Evolutionary conservation across 2,888 invertebrate species (phyloP), one percentile per base, ranked within the genome.

Genomic region (Thera obeliscata): DNA sequence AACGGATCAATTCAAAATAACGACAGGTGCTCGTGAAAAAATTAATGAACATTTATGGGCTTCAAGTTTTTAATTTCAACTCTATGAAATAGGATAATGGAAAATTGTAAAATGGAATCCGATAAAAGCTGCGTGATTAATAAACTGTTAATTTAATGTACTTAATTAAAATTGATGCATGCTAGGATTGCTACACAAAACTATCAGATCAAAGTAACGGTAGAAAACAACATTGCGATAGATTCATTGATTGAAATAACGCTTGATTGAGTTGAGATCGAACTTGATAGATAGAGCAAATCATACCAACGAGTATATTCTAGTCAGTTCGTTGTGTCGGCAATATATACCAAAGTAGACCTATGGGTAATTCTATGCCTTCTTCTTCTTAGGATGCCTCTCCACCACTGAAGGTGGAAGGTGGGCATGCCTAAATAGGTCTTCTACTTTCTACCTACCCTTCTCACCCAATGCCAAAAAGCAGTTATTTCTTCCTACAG

Each of bases 131-230:
- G 12, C 12, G 12, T 11, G 6, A 12, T 6, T 49, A 12, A 49
- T 12, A 12, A 49, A 49, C 38, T 38, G 5, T 41, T 41, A 41
- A 50, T 12, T 50, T 4, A 5, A 22, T 6, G 12, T 22, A 50
- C 4, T 22, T 50, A 50, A 50, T 50, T 50, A 12, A 50, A 50
- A 50, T 22, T 50, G 50, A 50, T 50, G 48, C n/a, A 12, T 49
- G 7, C 22, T 2, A 6, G 7, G 50, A 50, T 50, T 2, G 7
- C 22, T 50, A 22, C 6, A 22, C 2, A 22, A 22, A 12, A 12
- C 4, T 22, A 50, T 22, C 22, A 50, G 22, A 50, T 11, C n/a
- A 48, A 11, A 22, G 22, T 22, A 50, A 50, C 22, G 22, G 22
- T 50, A n/a, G 22, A 50, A 50, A 50, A 50, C 0, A 12, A 50